These are phyloP conservation scores for Mandrillus leucophaeus DNA, from an alignment of 2,113 vertebrate species.

Conservation along the genomic window DNA sequence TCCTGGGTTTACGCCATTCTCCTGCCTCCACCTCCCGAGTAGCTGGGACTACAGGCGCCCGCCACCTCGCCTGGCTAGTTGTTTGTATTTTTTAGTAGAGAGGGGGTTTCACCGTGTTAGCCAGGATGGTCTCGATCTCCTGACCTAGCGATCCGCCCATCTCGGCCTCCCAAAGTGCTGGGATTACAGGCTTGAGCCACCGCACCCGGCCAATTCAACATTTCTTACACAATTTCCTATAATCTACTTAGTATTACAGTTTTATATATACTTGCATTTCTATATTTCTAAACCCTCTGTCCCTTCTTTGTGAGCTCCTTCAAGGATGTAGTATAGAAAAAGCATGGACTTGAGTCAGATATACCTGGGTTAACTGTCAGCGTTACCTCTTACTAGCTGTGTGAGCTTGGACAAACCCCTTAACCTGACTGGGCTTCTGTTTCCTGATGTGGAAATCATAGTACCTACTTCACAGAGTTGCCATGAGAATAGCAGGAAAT, in stretches of 20 bases:
- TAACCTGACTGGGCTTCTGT: background rate
- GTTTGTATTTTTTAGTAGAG: no score
- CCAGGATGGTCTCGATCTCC: no score
- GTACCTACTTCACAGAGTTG: background rate
- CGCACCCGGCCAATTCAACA: background rate
- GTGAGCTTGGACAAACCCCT: background rate
- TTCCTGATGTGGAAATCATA: background rate
- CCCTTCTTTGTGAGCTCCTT: background rate
- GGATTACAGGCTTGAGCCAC: no score
- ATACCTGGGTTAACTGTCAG: background rate
- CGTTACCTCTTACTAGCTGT: background rate
- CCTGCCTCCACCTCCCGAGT: no score
- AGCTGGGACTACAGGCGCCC: no score
- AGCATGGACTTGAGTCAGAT: background rate
- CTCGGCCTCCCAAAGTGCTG: no score
- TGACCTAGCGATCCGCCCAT: no score
- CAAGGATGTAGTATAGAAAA: background rate
- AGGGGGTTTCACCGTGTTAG: no score
- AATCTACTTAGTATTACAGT: background rate
- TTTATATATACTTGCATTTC: background rate
- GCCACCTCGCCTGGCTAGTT: no score
- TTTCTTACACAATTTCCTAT: background rate
- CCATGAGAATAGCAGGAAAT: background rate
- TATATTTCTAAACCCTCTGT: background rate
- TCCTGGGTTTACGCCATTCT: no score